phyloP scores from a whole-genome alignment of 2,113 vertebrate species.

The Odobenus rosmarus region DNA sequence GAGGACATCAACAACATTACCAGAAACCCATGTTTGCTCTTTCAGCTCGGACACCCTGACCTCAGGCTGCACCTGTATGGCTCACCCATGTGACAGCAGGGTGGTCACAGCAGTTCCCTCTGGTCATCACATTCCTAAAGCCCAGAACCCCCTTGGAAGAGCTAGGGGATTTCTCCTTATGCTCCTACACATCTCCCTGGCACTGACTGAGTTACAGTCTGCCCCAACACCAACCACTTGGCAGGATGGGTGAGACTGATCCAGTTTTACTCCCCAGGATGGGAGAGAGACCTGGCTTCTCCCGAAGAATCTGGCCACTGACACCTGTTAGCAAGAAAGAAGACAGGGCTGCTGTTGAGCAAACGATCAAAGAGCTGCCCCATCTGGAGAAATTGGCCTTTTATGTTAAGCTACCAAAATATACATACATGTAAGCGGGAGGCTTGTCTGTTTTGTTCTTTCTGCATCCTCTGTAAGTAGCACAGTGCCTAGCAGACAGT shows the following conservation, averaged over 20 bases:
- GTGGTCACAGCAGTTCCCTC: background rate
- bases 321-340: background rate
- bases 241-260: no score
- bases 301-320: background rate
- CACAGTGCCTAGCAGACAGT: accelerated
- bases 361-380: background rate
- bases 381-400: background rate
- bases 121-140: background rate
- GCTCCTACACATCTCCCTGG: background rate
- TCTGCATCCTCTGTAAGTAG: background rate
- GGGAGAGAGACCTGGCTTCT: background rate
- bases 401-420: background rate
- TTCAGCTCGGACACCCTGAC: accelerated
- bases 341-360: background rate
- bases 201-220: background rate
- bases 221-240: background rate
- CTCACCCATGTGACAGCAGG: background rate
- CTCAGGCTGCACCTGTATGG: accelerated
- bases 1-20: accelerated
- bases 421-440: background rate
- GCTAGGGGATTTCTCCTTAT: background rate
- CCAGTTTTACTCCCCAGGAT: no score
- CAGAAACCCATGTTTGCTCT: background rate
- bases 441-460: background rate
- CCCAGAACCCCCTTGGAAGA: background rate